Conservation (phyloP, 2,888 invertebrate species). For the Ormyrus rosae region DNA sequence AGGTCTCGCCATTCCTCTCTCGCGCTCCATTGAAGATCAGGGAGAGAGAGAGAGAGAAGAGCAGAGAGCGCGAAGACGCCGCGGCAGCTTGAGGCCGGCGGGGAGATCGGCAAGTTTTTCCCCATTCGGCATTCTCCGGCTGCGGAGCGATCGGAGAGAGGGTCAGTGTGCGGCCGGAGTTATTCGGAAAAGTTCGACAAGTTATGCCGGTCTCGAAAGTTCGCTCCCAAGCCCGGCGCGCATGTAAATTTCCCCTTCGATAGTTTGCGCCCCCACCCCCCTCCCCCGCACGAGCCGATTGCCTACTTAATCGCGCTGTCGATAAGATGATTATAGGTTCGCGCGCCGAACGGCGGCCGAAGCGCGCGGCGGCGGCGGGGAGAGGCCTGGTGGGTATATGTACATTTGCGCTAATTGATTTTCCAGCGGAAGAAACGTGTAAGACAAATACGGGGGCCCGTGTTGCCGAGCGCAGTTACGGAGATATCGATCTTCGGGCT, state of each 20-base stretch:
- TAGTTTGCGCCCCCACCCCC: conserved; percentile 4
- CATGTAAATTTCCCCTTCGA: conserved; percentile 26
- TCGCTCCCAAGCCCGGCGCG: background rate
- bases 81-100: no score
- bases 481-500: background rate
- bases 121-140: background rate
- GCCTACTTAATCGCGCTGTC: conserved; percentile 34
- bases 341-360: background rate
- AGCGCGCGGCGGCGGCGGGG: background rate
- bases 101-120: conserved; percentile 32
- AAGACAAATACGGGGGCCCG: conserved; percentile 29
- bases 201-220: conserved; percentile 27
- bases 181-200: conserved; percentile 27
- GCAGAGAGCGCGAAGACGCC: no score
- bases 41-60: no score
- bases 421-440: conserved; percentile 50
- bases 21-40: background rate
- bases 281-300: background rate
- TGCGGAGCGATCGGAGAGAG: conserved; percentile 1
- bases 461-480: background rate
- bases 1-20: background rate
- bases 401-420: conserved; percentile 46
- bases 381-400: background rate
- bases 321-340: conserved; percentile 45
- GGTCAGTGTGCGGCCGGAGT: conserved; percentile 4